Base-by-base conservation (phyloP, 1,140 invertebrate genomes). In the Pogonomyrmex barbatus region DNA sequence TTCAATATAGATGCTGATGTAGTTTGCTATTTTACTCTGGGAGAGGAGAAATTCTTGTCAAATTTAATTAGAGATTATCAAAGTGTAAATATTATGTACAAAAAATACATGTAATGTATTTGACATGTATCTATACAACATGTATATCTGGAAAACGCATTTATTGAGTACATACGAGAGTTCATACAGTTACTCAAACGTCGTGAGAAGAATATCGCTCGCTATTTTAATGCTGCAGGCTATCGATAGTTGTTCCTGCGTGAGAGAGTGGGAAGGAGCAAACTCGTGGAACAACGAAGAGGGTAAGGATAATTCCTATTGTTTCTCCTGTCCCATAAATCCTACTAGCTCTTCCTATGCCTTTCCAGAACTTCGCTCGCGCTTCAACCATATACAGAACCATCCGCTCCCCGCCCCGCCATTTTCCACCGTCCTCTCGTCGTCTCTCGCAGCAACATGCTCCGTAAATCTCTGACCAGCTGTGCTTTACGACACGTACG, bases 281-380 rank as follows among this genome's bases (percentile, higher is more conserved):
- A 87, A 60, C 54, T 70, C 39, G 12, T n/a, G 56, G 47, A 78
- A 30, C 36, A n/a, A 62, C 60, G 52, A 82, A 62, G 87, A 63
- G 85, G 70, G 67, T 86, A 86, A 90, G 89, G 88, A 91, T 93
- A 93, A 93, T 93, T 91, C 88, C 91, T 92, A 93, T 93, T 92
- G 92, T 92, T 93, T 93, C 91, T 91, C 52, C 86, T 91, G 90
- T 91, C 90, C 89, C 88, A 92, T 91, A 92, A 91, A 92, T 92
- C 87, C 89, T 81, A 70, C 71, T 89, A 86, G 89, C 87, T 77
- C 73, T 70, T 87, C 85, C 78, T 89, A 71, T 75, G 33, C 85
- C 86, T 90, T 82, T 88, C 42, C 47, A 10, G 30, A 30, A 65
- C 79, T 60, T 30, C 76, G 71, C 60, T 88, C 79, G 62, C 89